Conservation (phyloP, 92 coral and sea anemone species). For the Chrysogorgia sp. region DNA sequence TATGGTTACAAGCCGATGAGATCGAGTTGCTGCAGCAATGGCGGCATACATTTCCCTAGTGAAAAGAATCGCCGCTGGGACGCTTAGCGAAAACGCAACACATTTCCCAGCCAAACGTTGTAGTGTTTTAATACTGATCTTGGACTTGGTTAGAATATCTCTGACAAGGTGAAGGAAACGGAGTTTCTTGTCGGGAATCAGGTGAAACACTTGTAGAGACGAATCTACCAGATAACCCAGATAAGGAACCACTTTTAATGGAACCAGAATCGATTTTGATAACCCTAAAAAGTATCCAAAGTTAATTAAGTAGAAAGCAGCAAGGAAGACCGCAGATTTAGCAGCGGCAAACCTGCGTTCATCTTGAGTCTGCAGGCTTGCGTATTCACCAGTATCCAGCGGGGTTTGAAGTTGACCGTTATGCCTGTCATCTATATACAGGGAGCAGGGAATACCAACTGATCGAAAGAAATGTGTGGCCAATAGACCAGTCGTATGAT, state of each 20-base stretch:
- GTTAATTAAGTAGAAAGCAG: slow-evolving; percentile 5
- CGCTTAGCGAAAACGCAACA: not conserved
- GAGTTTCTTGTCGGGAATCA: slow-evolving; percentile 33
- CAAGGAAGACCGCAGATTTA: slow-evolving; percentile 21
- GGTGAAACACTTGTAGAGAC: slow-evolving; percentile 29
- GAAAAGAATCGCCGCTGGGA: not conserved
- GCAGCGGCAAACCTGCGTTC: no score
- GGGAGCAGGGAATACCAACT: slow-evolving; percentile 39
- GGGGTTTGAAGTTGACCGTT: slow-evolving; percentile 4
- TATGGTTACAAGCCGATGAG: slow-evolving; percentile 18
- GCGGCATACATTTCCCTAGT: not conserved
- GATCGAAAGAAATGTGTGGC: slow-evolving; percentile 1
- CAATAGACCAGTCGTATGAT: not conserved
- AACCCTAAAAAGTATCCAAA: slow-evolving; percentile 52
- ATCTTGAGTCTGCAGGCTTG: not conserved
- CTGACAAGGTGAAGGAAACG: slow-evolving; percentile 42
- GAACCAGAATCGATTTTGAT: slow-evolving; percentile 13
- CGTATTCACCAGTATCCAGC: not conserved
- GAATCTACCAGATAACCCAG: slow-evolving; percentile 53
- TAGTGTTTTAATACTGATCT: slow-evolving; percentile 25
- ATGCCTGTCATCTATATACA: no score
- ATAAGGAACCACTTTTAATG: slow-evolving; percentile 43
- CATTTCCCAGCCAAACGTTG: slow-evolving; percentile 36
- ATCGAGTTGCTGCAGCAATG: slow-evolving; percentile 30
- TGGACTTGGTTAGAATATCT: not conserved